Evolutionary conservation across 2,888 invertebrate genomes (phyloP).

Genomic region (Tridacna crocea): DNA sequence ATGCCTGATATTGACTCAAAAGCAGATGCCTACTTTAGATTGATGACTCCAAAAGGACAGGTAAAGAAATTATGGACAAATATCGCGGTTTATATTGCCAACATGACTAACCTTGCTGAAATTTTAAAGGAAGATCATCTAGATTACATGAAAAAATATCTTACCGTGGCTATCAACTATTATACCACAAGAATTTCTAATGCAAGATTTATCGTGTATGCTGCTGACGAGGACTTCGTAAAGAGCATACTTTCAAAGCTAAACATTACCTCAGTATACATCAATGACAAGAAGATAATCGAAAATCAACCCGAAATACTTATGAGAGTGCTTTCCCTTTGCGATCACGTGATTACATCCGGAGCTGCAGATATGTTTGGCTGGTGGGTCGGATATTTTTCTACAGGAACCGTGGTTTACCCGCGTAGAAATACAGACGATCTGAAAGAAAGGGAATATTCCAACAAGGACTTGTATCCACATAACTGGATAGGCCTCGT

Average conservation of each 20-base stretch:
- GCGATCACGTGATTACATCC: constrained; percentile 36
- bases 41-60: background rate
- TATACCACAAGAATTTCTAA: constrained; percentile 1
- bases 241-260: background rate
- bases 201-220: constrained; percentile 18
- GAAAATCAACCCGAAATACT: constrained; percentile 5
- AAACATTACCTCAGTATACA: background rate
- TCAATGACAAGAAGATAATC: background rate
- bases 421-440: background rate
- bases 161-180: constrained; percentile 18
- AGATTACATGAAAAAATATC: constrained; percentile 10
- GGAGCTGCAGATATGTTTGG: constrained; percentile 35
- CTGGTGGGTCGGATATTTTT: constrained; percentile 38
- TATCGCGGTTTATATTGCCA: constrained; percentile 21
- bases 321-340: constrained; percentile 26
- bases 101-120: background rate
- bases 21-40: background rate
- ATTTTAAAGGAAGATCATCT: background rate
- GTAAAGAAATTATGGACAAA: background rate
- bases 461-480: constrained; percentile 18
- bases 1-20: background rate
- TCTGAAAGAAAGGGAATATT: background rate
- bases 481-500: constrained; percentile 32
- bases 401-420: constrained; percentile 25
- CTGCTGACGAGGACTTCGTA: background rate